phyloP scores from a whole-genome alignment of 2,113 vertebrate species.

The Callorhinus ursinus region DNA sequence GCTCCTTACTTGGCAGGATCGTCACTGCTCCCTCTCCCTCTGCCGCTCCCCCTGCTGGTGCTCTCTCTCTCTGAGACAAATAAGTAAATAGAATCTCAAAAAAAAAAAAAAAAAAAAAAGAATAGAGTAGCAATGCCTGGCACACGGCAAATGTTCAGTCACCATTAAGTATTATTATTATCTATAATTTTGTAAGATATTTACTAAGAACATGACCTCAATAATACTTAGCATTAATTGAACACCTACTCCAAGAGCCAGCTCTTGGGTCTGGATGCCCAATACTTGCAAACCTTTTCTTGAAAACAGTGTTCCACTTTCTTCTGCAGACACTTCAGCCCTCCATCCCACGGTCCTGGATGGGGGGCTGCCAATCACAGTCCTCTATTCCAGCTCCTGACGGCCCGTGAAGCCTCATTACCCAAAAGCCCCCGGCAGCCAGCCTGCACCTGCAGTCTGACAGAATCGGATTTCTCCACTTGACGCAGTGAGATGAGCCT shows the following conservation, averaged over 20 bases:
- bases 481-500: neutral
- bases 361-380: neutral
- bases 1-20: too few species aligned
- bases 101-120: neutral
- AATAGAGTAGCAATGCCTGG: neutral
- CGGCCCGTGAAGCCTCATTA: neutral
- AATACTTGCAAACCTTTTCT: neutral
- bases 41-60: too few species aligned
- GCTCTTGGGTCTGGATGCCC: neutral
- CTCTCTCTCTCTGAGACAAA: too few species aligned
- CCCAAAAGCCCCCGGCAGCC: neutral
- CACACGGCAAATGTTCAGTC: neutral
- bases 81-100: too few species aligned
- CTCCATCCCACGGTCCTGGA: neutral
- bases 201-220: neutral
- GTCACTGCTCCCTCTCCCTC: too few species aligned
- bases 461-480: neutral
- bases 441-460: neutral
- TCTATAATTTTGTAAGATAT: constrained; percentile 1
- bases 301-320: neutral
- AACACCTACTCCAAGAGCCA: neutral
- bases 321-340: neutral
- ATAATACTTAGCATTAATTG: neutral
- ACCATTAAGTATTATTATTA: neutral
- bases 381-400: neutral